Evolutionary conservation across 1,140 invertebrate species (phyloP), one percentile per base, ranked within the genome.

Genomic region (Cotesia vestalis): DNA sequence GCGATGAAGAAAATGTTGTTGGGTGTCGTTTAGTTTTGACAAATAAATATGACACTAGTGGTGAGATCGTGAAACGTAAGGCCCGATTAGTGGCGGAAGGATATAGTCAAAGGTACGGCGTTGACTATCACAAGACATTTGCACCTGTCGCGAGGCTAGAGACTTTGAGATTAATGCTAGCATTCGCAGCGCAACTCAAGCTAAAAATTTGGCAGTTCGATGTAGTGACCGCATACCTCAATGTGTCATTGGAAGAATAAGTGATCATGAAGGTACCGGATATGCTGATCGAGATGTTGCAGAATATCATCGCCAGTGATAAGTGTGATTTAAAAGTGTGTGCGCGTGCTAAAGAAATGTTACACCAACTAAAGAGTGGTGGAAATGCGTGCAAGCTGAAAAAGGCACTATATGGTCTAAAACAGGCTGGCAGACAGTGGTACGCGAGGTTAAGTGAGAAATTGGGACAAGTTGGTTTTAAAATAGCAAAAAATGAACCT

Each of bases 211-310:
- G 63, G 1, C 81, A 80, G 27, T 74, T 79, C 38, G 82, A 85
- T 74, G 72, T 85, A 2, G 77, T 72, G 20, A 86, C 79, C 36
- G 84, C 80, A 14, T 84, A 80, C 76, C 64, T 86, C 11, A 76
- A 86, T 76, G 79, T 76, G 4, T 59, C 75, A 5, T 51, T 86
- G 6, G 64, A 81, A 14, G 78, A 84, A 76, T 71, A 76, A 35
- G 64, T 84, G 4, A 81, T 76, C 62, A 76, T 74, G 69, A 57
- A 74, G 38, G 9, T 72, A 40, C 70, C 75, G 8, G 27, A 74
- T 1, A 52, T 59, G 6, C 40, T 67, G 9, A 20, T 51, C 53
- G 60, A 75, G 59, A 73, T 55, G 11, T 27, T 74, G 46, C n/a
- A 66, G 34, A 60, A 38, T 53, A 69, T 75, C n/a, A 34, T 71